Evolutionary conservation across 2,113 vertebrate species (phyloP), one percentile per base, ranked within the genome.

Genomic region (Phaetusa simplex): DNA sequence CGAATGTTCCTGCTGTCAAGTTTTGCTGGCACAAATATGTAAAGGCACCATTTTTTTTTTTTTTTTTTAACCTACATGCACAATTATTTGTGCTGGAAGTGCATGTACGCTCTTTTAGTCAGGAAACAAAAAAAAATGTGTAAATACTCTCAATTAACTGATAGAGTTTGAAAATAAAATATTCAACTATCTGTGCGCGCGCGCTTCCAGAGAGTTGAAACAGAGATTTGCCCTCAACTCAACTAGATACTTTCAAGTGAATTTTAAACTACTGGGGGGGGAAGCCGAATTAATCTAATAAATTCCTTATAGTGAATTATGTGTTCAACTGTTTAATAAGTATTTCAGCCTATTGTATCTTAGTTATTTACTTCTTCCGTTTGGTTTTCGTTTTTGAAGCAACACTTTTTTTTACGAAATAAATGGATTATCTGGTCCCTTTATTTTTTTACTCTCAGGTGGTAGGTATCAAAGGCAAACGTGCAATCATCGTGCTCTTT

Each of bases 101-200:
- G 36, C 32, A 73, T 50, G 50, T 62, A 36, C 1, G 1, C 19
- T 53, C 49, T 86, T 91, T 89, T 53, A 90, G 82, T 90, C 0
- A 7, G 71, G 73, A 87, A 94, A 70, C 53, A 71, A 61, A 85
- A 82, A 38, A 40, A 45, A 19, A 29, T 2, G 26, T 56, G 50
- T 77, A 93, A 96, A 88, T 82, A 85, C 24, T 72, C 40, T 78
- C 52, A 91, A 26, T 95, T 90, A 95, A 88, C 42, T 5, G 17
- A 55, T 11, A 34, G 20, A 88, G 55, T 55, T 83, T 83, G 71
- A 93, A 92, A 91, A 94, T 58, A 91, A 97, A 96, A 80, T 95
- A 93, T 88, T 94, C 89, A 94, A 70, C 74, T 82, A 13, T 52
- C 67, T 66, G 15, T 92, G 53, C 53, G 77, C 80, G 77, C 80